Evolutionary conservation across 1,140 invertebrate species (phyloP), one percentile per base, ranked within the genome.

Genomic region (Campoletis sonorensis): DNA sequence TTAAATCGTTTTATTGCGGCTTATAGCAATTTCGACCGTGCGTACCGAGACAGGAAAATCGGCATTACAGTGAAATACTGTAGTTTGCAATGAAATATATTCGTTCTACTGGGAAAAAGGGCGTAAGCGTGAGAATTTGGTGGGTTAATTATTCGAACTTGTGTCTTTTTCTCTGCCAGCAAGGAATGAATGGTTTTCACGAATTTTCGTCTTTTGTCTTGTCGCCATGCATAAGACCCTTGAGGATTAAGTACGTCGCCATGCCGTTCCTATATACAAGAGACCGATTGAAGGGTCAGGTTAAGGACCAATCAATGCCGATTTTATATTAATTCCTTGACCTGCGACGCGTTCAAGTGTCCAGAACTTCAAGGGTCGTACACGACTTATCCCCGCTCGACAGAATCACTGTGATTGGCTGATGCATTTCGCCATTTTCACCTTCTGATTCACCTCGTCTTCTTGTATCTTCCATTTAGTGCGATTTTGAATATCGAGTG

Each of bases 1-100:
- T 40, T 71, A 4, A 33, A 71, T 71, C 30, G 68, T 40, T 71
- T 71, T 71, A 71, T 71, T 71, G n/a, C 68, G 68, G 68, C 26
- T 5, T 16, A 40, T 71, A 23, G 21, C n/a, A 21, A 40, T 33
- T 71, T 45, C 8, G 40, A 33, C 15, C 33, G 33, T n/a, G 1
- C 68, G 27, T 15, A 15, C 4, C 4, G 33, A n/a, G 33, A 2
- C 54, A 23, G 21, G 18, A 21, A n/a, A 58, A 58, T 23, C 18
- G 2, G 11, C 40, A 45, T 10, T 45, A 13, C 13, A 45, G 5
- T 45, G 40, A 45, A 45, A 45, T 45, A 10, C 11, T 13, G 40
- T 45, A 45, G 8, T 45, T 45, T 10, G 5, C 3, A 45, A 45
- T 45, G 13, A 45, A 45, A 45, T 45, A 45, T 45, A 13, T 11